Evolutionary conservation across 2,113 vertebrate genomes (phyloP).

Genomic region (Microcebus jonahi): DNA sequence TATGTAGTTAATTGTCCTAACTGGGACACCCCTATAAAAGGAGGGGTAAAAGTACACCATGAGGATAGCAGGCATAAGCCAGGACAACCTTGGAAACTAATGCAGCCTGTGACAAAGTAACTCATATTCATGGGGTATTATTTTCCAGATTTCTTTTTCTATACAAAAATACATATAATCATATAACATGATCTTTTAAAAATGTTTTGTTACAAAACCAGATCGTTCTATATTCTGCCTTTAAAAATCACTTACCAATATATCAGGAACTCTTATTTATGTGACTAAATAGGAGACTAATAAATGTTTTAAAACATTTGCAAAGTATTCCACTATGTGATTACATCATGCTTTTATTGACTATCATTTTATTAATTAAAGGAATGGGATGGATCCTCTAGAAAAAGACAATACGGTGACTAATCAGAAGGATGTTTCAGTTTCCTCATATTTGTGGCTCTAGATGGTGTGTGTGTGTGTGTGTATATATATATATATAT

Average conservation of each 20-base stretch:
- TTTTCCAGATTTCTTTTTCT: not conserved
- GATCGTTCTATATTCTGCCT: too few species aligned
- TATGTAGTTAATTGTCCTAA: not conserved
- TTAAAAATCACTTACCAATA: not conserved
- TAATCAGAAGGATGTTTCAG: not conserved
- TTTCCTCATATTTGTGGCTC: not conserved
- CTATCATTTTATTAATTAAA: not conserved
- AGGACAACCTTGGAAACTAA: not conserved
- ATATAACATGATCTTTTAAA: not conserved
- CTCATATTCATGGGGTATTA: rapidly evolving
- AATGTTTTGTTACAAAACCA: not conserved
- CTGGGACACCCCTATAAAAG: not conserved
- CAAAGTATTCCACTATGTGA: not conserved
- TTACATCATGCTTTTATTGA: not conserved
- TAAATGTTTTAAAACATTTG: not conserved
- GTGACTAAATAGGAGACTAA: not conserved
- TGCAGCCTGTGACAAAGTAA: too few species aligned
- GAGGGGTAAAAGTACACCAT: too few species aligned
- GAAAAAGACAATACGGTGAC: not conserved
- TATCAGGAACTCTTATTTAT: not conserved
- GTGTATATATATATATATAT: too few species aligned
- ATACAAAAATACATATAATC: not conserved
- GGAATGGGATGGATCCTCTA: not conserved
- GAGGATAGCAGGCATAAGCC: not conserved
- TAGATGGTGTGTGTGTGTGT: not conserved